These are phyloP conservation scores for Drosophila pallidifrons DNA, from an alignment of 1,140 invertebrate genomes.

Conservation along the genomic window DNA sequence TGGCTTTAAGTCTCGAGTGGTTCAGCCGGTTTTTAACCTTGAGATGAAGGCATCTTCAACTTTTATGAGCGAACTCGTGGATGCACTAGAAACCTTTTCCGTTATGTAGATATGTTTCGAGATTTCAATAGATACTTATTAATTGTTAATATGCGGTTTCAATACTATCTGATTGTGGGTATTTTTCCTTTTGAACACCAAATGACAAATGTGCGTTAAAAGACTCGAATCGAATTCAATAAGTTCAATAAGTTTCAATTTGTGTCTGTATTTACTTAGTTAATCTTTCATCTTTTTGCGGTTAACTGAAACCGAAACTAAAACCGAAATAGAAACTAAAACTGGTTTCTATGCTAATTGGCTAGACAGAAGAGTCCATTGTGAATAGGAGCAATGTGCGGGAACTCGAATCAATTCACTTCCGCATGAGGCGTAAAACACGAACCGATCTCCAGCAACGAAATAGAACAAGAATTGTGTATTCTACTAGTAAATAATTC, in stretches of 20 bases:
- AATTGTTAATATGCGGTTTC: background rate
- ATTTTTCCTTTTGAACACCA: background rate
- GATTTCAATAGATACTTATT: background rate
- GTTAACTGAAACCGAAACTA: slow-evolving; percentile 25
- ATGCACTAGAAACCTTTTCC: slow-evolving; percentile 33
- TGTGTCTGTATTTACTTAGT: slow-evolving; percentile 19
- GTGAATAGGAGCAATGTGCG: slow-evolving; percentile 33
- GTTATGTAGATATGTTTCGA: background rate
- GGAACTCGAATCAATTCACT: slow-evolving; percentile 34
- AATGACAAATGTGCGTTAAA: background rate
- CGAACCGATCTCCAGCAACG: slow-evolving; percentile 6
- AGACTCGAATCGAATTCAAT: slow-evolving; percentile 9
- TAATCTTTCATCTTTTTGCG: slow-evolving; percentile 6
- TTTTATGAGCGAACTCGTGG: slow-evolving; percentile 23
- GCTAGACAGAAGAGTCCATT: slow-evolving; percentile 49
- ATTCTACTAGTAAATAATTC: slow-evolving; percentile 36
- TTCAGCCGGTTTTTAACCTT: slow-evolving; percentile 55
- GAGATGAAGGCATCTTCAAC: slow-evolving; percentile 20
- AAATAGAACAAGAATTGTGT: slow-evolving; percentile 15
- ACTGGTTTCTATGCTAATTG: slow-evolving; percentile 73
- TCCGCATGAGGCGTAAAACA: slow-evolving; percentile 46
- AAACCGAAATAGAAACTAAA: slow-evolving; percentile 20
- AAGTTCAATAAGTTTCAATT: slow-evolving; percentile 1
- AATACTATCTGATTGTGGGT: background rate
- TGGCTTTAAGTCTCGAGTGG: slow-evolving; percentile 34